Base-by-base conservation (phyloP, 2,888 invertebrate species). In the Gari tellinella region DNA sequence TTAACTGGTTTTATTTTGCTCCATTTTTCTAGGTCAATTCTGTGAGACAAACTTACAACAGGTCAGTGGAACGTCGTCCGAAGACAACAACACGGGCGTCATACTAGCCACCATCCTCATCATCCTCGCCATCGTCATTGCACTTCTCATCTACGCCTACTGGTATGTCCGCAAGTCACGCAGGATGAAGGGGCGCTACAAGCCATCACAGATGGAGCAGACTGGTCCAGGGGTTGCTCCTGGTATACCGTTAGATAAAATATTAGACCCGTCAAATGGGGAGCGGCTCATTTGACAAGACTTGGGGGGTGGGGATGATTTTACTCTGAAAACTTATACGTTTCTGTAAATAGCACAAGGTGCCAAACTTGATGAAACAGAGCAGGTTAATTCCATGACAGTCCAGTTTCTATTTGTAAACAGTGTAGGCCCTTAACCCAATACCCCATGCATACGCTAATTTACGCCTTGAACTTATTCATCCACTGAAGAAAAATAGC, bases 111-210 rank as follows among this genome's bases (percentile, higher is more conserved):
- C 82, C 15, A 65, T 85, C 25, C 43, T 84, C n/a, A 67, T 83
- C 48, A 61, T 85, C 40, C 19, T 81, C 15, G 49, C 81, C 14
- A 23, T 87, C 19, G 62, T 86, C 14, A 12, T 80, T 17, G 57
- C 77, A n/a, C 57, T 78, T 12, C 37, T 80, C 0, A 26, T 82
- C 2, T 84, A 82, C 43, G 45, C 66, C 7, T 43, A 75, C 10
- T 87, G 85, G 86, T 74, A 81, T 45, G 52, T 80, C n/a, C 75
- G 75, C 10, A 80, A 76, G 40, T 78, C 76, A 31, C 74, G 86
- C n/a, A 77, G 81, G 17, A 81, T 85, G 73, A 81, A 83, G 57
- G 88, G 88, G 0, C 68, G 74, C 2, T 88, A 88, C 72, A 84
- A 83, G 56, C 88, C 88, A 10, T 84, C 88, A 4, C 73, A 82